A percentile compares a stretch with the other conserved stretches of the same genome.
Evolutionary conservation across 2,888 invertebrate genomes (phyloP).

Genomic region (Glyphotaelius pellucidus): DNA sequence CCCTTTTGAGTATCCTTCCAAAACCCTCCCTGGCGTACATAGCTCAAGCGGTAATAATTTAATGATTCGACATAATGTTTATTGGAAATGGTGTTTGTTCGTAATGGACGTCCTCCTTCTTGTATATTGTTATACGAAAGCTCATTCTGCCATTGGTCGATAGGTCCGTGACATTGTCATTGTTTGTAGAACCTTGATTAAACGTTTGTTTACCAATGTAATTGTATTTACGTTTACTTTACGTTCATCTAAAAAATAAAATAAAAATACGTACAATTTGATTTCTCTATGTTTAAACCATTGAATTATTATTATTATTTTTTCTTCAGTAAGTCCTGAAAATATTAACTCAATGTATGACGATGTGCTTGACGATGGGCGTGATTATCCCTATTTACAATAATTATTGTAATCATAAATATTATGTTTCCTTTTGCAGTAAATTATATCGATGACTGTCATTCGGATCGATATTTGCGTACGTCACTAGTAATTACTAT

Average conservation of each 20-base stretch:
- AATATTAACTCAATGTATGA: background rate
- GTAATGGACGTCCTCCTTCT: background rate
- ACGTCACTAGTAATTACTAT: too few relatives aligned
- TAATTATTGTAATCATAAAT: background rate
- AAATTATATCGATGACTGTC: background rate
- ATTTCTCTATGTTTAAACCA: background rate
- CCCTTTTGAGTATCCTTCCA: background rate
- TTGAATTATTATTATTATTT: background rate
- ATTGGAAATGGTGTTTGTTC: background rate
- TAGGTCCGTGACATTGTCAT: background rate
- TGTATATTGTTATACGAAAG: background rate
- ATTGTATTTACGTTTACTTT: background rate
- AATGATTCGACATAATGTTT: background rate
- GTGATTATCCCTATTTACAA: background rate
- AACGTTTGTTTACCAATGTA: background rate
- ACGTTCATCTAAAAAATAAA: too few relatives aligned
- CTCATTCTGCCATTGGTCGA: background rate
- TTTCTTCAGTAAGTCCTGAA: background rate
- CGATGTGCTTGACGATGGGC: background rate
- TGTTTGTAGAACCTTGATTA: background rate
- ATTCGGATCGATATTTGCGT: background rate
- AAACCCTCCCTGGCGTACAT: background rate
- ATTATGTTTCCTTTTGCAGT: background rate
- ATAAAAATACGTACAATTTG: too few relatives aligned
- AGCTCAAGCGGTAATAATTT: background rate